phyloP scores from a whole-genome alignment of 35 echinoderm and acorn worm genomes.

The Apostichopus japonicus region DNA sequence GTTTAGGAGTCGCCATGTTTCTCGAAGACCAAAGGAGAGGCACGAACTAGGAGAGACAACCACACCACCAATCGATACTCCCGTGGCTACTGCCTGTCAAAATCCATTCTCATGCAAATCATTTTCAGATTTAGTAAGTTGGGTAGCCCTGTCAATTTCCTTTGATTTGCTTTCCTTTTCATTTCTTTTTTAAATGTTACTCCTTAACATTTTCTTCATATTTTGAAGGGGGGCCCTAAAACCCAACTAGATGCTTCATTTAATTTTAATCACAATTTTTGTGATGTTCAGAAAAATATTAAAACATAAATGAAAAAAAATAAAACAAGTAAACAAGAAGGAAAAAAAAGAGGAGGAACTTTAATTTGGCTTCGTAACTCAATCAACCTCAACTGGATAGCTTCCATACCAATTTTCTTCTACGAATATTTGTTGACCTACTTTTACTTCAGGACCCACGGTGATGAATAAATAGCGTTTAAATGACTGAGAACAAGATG shows the following conservation, averaged over 20 bases:
- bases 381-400: background rate
- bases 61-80: slow-evolving; percentile 1
- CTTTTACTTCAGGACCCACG: background rate
- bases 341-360: too few species aligned
- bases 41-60: background rate
- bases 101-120: slow-evolving; percentile 22
- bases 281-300: background rate
- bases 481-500: too few species aligned
- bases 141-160: too few species aligned
- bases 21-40: slow-evolving; percentile 28
- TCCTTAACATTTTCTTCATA: too few species aligned
- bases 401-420: background rate
- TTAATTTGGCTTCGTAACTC: too few species aligned
- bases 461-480: too few species aligned
- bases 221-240: too few species aligned
- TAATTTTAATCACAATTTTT: background rate
- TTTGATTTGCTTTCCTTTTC: too few species aligned
- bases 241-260: background rate
- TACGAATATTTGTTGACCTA: background rate
- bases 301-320: background rate
- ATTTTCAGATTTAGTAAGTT: background rate
- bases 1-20: slow-evolving; percentile 25
- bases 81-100: slow-evolving; percentile 11
- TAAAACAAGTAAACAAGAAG: too few species aligned
- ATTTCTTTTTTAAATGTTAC: too few species aligned